Evolutionary conservation across 2,888 invertebrate genomes (phyloP), one percentile per base, ranked within the genome.

Genomic region (Agriotes lineatus): DNA sequence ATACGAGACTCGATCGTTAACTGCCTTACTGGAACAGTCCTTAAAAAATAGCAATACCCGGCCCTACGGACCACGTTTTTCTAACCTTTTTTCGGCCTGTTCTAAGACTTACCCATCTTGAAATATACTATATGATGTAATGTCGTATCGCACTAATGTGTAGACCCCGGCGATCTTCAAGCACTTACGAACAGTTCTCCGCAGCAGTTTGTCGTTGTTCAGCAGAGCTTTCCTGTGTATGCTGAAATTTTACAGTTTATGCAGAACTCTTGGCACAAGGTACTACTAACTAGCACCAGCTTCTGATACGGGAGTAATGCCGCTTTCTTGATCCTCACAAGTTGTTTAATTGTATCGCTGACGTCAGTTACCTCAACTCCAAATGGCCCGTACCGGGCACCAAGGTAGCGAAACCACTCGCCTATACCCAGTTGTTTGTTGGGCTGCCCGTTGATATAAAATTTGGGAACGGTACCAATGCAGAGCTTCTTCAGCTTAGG

Each of bases 301-400:
- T 82, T 77, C 70, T 85, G 85, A 44, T 82, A 79, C 0, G 84
- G 84, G 63, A 84, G 83, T 1, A 84, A 72, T 0, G 82, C 81
- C 0, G 82, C 79, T 48, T 65, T 62, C n/a, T 14, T 2, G 5
- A 44, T 18, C 1, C 10, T 19, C 10, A 3, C 18, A 4, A 18
- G 6, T 0, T 1, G 3, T 2, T 9, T 4, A 1, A 1, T 19
- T 16, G 10, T 1, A 5, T 19, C 10, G 1, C 0, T 20, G 3
- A 4, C 10, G 1, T 0, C 19, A 16, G 19, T 9, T 1, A 9
- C 2, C 1, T 2, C 0, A 0, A 19, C 10, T 0, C 44, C 44
- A 7, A 18, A 7, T 1, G 18, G 7, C 10, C 44, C 44, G 2
- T n/a, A n/a, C n/a, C n/a, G n/a, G n/a, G n/a, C n/a, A n/a, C n/a